phyloP scores from a whole-genome alignment of 2,797 vertebrate species.

The Chiroxiphia lanceolata region DNA sequence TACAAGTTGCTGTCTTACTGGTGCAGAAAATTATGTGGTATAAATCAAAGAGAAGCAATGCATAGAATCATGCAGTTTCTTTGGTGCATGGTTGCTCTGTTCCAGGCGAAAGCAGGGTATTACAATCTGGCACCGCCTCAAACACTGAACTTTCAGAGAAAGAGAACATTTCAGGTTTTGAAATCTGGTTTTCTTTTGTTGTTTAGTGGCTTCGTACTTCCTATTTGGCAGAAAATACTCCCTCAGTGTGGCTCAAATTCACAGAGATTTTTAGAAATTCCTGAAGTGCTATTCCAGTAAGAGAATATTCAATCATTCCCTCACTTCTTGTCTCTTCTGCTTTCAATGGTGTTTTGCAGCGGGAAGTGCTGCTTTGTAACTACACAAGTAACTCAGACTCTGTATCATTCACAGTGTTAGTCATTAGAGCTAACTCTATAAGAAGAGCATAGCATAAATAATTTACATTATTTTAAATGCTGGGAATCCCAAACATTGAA shows the following conservation, averaged over 20 bases:
- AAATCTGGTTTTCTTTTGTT: neutral
- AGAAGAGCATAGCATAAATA: neutral
- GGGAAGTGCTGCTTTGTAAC: neutral
- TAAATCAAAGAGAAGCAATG: neutral
- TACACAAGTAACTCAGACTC: neutral
- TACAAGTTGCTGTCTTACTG: neutral
- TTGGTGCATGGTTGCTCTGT: neutral
- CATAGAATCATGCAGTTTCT: neutral
- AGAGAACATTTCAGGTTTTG: neutral
- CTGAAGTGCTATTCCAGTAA: neutral
- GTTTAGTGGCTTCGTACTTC: neutral
- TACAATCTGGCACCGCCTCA: neutral
- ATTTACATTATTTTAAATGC: fast-evolving
- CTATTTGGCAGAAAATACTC: neutral
- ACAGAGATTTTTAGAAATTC: neutral
- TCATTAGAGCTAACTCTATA: neutral
- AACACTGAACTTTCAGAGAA: neutral
- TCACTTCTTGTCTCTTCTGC: neutral
- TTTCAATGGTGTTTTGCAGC: neutral
- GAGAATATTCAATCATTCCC: neutral
- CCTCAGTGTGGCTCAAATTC: neutral
- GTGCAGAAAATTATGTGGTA: neutral
- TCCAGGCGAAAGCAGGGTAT: neutral
- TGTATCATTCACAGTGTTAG: neutral
- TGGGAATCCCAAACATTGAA: neutral